Conservation (phyloP, 2,113 vertebrate species). For the Ancistrus triradiatus region DNA sequence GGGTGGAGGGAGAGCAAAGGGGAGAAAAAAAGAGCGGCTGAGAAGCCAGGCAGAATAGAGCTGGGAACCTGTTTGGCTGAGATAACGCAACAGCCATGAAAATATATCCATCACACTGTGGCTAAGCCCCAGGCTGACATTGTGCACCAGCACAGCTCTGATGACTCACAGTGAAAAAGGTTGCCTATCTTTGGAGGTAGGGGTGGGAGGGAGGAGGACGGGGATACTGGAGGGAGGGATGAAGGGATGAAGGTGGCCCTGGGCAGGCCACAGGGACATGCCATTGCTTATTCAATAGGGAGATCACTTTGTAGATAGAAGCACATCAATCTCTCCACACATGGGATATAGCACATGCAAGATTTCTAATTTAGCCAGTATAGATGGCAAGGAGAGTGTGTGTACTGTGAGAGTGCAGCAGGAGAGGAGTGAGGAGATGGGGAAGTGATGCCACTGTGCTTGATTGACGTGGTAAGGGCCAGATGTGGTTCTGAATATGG, state of each 20-base stretch:
- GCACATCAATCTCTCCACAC: constrained; percentile 53
- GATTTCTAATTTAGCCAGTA: constrained; percentile 61
- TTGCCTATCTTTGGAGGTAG: constrained; percentile 31
- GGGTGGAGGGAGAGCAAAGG: constrained; percentile 40
- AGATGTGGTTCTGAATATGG: no score
- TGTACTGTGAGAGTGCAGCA: neutral
- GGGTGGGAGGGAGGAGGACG: constrained; percentile 20
- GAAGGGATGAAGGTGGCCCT: constrained; percentile 30
- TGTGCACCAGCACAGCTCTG: constrained; percentile 55
- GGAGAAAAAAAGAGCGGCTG: constrained; percentile 50
- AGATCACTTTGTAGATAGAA: constrained; percentile 64
- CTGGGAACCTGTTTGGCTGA: constrained; percentile 69
- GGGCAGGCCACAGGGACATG: constrained; percentile 56
- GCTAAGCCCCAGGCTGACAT: constrained; percentile 66
- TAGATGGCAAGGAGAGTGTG: constrained; percentile 7
- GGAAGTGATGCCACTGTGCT: no score
- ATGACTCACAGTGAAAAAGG: constrained; percentile 45
- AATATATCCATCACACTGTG: constrained; percentile 75
- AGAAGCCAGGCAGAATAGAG: constrained; percentile 68
- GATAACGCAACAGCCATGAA: constrained; percentile 75
- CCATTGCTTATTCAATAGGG: constrained; percentile 73
- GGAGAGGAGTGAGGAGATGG: no score
- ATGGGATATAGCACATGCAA: constrained; percentile 10
- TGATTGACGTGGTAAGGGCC: no score
- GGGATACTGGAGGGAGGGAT: constrained; percentile 42